These are phyloP conservation scores for Sebastes taczanowskii DNA, from an alignment of 2,797 vertebrate species.

Conservation along the genomic window DNA sequence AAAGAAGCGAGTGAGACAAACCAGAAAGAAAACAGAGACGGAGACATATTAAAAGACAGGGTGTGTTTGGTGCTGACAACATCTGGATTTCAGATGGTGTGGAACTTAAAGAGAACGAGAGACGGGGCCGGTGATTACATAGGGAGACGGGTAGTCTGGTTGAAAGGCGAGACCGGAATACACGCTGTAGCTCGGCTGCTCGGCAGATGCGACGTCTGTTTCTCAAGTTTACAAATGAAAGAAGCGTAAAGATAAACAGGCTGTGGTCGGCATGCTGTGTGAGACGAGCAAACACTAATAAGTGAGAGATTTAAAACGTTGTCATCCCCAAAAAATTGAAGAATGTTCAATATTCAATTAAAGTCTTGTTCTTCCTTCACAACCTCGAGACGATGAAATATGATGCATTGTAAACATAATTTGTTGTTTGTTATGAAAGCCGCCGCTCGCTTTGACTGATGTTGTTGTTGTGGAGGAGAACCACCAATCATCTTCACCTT, in stretches of 20 bases:
- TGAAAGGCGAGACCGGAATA: background rate
- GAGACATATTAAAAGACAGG: background rate
- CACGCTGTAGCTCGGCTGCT: background rate
- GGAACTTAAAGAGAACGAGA: background rate
- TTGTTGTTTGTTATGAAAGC: conserved; percentile 56
- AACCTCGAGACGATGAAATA: conserved; percentile 39
- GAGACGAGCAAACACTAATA: conserved; percentile 33
- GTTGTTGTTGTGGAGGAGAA: conserved; percentile 50
- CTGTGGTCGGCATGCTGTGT: background rate
- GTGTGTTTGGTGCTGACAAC: background rate
- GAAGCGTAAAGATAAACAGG: background rate
- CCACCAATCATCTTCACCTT: conserved; percentile 63
- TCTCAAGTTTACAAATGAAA: conserved; percentile 7
- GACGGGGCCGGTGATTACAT: background rate
- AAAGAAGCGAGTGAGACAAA: conserved; percentile 3
- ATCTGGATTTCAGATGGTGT: background rate
- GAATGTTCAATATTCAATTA: conserved; percentile 53
- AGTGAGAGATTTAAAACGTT: conserved; percentile 40
- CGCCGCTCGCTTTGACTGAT: conserved; percentile 40
- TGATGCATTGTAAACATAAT: conserved; percentile 48
- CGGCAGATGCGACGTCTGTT: conserved; percentile 6
- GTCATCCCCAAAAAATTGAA: conserved; percentile 1
- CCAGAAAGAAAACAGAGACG: background rate
- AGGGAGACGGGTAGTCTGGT: background rate
- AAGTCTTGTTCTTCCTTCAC: conserved; percentile 33